Percentiles rank a stretch among this genome's conserved stretches.
phyloP scores from a whole-genome alignment of 2,797 vertebrate genomes.

The Clarias pachynema region DNA sequence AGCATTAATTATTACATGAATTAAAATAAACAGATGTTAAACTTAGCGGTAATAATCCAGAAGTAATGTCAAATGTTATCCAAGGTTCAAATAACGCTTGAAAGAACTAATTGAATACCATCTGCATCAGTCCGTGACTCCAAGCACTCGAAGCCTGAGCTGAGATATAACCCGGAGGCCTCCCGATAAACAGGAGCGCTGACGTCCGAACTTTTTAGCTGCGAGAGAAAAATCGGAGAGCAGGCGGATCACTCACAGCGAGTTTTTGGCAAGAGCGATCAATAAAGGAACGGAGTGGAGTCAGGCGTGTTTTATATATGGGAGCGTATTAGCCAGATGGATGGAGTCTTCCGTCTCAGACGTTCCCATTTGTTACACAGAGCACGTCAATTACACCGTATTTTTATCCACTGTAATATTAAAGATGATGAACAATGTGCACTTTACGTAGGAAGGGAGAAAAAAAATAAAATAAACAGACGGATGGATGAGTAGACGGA shows the following conservation, averaged over 20 bases:
- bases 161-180: not conserved
- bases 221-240: not conserved
- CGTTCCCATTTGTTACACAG: slow-evolving; percentile 1
- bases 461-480: not conserved
- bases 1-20: not conserved
- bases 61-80: not conserved
- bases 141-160: not conserved
- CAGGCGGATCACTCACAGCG: slow-evolving; percentile 4
- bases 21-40: not conserved
- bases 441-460: not conserved
- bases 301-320: not conserved
- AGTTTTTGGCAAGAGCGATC: slow-evolving; percentile 17
- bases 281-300: slow-evolving; percentile 13
- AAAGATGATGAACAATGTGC: slow-evolving; percentile 26
- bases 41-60: not conserved
- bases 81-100: not conserved
- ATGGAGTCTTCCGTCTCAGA: slow-evolving; percentile 24
- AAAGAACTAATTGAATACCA: too few relatives aligned
- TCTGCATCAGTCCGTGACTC: not conserved
- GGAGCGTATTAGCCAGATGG: slow-evolving; percentile 12
- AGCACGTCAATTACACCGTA: slow-evolving; percentile 10
- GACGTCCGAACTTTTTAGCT: not conserved
- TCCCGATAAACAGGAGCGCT: not conserved
- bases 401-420: slow-evolving; percentile 19
- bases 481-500: not conserved